phyloP scores from a whole-genome alignment of 2,888 invertebrate genomes.

The Drosophila subquinaria region DNA sequence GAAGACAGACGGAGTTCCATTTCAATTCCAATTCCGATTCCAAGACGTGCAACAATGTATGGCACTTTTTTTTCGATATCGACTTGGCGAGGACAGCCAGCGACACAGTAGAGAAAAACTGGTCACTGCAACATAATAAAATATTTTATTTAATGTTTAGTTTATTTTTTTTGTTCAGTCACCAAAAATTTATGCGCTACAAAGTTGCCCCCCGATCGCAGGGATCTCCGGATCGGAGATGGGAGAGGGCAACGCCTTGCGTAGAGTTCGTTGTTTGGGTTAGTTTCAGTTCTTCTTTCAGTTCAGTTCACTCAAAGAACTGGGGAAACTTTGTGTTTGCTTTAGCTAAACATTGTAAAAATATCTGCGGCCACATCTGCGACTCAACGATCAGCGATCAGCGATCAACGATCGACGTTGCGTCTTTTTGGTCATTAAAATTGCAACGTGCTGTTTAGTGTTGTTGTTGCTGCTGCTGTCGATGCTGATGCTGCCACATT shows the following conservation, averaged over 20 bases:
- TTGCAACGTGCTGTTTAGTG: conserved; percentile 80
- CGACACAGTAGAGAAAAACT: conserved; percentile 44
- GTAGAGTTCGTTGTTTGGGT: conserved; percentile 53
- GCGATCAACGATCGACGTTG: conserved; percentile 63
- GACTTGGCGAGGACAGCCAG: conserved; percentile 5
- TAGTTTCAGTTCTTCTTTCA: conserved; percentile 15
- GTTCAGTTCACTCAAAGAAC: conserved; percentile 8
- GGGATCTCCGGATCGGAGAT: not conserved
- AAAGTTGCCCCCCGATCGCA: conserved; percentile 41
- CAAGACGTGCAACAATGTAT: conserved; percentile 71
- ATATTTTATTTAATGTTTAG: conserved; percentile 82
- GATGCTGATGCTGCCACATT: conserved; percentile 59
- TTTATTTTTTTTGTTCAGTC: conserved; percentile 63
- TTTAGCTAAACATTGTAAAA: conserved; percentile 78
- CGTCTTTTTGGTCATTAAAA: conserved; percentile 75
- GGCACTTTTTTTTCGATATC: conserved; percentile 40
- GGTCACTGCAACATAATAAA: conserved; percentile 76
- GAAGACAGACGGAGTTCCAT: conserved; percentile 34
- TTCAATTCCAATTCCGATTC: conserved; percentile 27
- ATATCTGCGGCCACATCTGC: conserved; percentile 74
- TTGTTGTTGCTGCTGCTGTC: conserved; percentile 57
- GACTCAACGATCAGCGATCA: conserved; percentile 69
- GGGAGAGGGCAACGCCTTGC: conserved; percentile 30
- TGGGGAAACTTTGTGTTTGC: conserved; percentile 68
- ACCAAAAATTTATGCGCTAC: conserved; percentile 69